Evolutionary conservation across 2,888 invertebrate species (phyloP), one percentile per base, ranked within the genome.

Genomic region (Lingula anatina): DNA sequence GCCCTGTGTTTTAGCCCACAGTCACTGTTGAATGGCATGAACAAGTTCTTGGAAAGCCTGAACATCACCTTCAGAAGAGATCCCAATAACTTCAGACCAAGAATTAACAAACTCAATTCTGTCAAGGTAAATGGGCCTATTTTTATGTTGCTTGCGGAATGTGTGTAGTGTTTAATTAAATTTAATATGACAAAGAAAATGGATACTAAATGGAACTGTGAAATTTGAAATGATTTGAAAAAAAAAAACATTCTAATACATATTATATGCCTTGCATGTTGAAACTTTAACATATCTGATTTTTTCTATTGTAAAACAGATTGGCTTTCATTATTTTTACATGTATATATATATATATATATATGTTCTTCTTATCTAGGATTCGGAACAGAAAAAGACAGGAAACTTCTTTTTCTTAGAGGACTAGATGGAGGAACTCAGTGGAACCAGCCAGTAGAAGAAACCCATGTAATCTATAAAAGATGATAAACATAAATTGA

Each of bases 361-460:
- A 15, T 15, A 12, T 20, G 25, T 23, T 23, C 27, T 9, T 47
- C 2, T 41, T 77, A 71, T 56, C 23, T 79, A 90, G 87, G 99
- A 99, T 76, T 85, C 88, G 65, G 97, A 99, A 69, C 99, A 99
- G 80, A 99, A 99, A 80, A 84, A 87, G 60, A 87, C 90, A 49
- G 97, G 97, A 51, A 96, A 99, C 81, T 99, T 90, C 80, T 99
- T 99, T 86, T 99, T 99, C 84, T 82, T 99, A 74, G 99, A 99
- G 80, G 95, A 96, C n/a, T n/a, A n/a, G n/a, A n/a, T n/a, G n/a
- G n/a, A n/a, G n/a, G n/a, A n/a, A n/a, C n/a, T n/a, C n/a, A n/a
- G n/a, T n/a, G n/a, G n/a, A n/a, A n/a, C n/a, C n/a, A n/a, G n/a
- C n/a, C n/a, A n/a, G n/a, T n/a, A n/a, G n/a, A n/a, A n/a, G n/a